phyloP scores from a whole-genome alignment of 92 coral and sea anemone genomes.

The Actinostola sp. region DNA sequence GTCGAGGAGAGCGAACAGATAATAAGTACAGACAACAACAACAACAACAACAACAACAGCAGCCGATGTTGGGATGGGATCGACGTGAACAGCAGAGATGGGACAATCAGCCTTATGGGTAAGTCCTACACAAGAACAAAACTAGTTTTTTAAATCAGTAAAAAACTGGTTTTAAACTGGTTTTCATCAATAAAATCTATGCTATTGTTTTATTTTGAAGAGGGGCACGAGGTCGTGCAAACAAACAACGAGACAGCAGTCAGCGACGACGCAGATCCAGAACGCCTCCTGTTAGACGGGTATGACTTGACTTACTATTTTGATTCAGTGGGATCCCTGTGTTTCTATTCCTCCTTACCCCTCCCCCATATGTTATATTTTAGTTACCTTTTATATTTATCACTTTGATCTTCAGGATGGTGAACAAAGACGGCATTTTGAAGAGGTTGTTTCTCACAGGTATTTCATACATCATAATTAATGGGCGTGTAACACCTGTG shows the following conservation, averaged over 20 bases:
- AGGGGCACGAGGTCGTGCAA: constrained; percentile 17
- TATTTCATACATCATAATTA: background rate
- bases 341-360: too few species aligned
- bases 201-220: constrained; percentile 1
- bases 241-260: constrained; percentile 14
- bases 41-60: constrained; percentile 35
- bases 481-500: too few species aligned
- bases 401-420: constrained; percentile 15
- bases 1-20: constrained; percentile 58
- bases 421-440: constrained; percentile 28
- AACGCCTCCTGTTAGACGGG: constrained; percentile 35
- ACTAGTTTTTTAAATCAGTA: too few species aligned
- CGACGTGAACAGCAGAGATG: constrained; percentile 31
- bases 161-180: too few species aligned
- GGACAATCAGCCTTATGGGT: constrained; percentile 59
- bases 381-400: background rate
- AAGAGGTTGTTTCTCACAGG: constrained; percentile 49
- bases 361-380: background rate
- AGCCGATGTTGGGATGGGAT: constrained; percentile 49
- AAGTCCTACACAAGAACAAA: background rate
- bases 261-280: constrained; percentile 41
- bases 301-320: background rate
- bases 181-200: too few species aligned
- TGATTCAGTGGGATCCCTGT: too few species aligned
- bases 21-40: too few species aligned